Evolutionary conservation across 2,113 vertebrate species (phyloP), one percentile per base, ranked within the genome.

Genomic region (Lagopus muta): DNA sequence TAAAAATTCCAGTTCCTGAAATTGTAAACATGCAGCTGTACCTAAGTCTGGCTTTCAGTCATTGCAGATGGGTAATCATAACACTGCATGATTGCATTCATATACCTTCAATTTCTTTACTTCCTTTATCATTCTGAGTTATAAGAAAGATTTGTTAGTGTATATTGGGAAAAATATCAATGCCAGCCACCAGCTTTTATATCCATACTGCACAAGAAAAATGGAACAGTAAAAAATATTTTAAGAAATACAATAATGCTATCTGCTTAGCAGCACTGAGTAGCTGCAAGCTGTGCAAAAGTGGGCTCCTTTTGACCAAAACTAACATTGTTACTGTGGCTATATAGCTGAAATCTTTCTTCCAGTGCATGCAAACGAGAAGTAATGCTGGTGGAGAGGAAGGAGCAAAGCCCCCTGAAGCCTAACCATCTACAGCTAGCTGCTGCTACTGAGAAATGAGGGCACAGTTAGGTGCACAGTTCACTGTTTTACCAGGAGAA

Each of bases 1-100:
- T 38, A 66, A 55, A 90, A 92, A 71, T 27, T 87, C 28, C n/a
- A 82, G 57, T n/a, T 82, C 61, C n/a, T 79, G 17, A 11, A 5
- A 1, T 52, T 72, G 73, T 25, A 86, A 83, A 81, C 19, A 27
- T 17, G 15, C 55, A 62, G 32, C 30, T 90, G 45, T 70, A 75
- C 30, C 20, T 0, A 69, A 75, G 7, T 61, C 47, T 65, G 38
- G 28, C 5, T 75, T 79, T 30, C 24, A 48, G 4, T 76, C 17
- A n/a, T 65, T 65, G 92, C 55, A 85, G 10, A 4, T 45, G 62
- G 43, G 11, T 82, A 62, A 50, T 45, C 48, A 66, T 73, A 84
- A 84, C 13, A 11, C 27, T 79, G 8, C 20, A n/a, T 69, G 17
- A 10, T 21, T 82, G 10, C 20, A 32, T 69, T 93, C 71, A 48